These are phyloP conservation scores for Alitta virens DNA, from an alignment of 2,888 invertebrate genomes.

Conservation along the genomic window DNA sequence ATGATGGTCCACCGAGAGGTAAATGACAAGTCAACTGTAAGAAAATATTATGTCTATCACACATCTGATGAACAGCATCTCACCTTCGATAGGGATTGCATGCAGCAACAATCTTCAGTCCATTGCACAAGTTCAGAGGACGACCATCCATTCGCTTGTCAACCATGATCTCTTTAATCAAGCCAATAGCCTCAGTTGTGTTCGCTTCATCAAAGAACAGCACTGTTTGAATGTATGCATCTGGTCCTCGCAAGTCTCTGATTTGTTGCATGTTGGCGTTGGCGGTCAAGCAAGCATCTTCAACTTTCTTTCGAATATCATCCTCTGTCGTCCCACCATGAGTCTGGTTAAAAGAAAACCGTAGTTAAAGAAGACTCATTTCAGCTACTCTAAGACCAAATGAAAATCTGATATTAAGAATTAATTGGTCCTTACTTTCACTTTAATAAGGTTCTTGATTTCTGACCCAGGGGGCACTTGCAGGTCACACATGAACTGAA, in stretches of 20 bases:
- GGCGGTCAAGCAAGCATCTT: conserved; percentile 37
- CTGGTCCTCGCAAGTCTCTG: neutral
- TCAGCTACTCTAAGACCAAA: no score
- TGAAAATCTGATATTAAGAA: neutral
- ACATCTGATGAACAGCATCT: no score
- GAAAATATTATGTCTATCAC: no score
- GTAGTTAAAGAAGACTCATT: no score
- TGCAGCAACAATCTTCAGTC: conserved; percentile 50
- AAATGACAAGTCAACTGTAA: no score
- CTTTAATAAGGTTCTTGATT: conserved; percentile 32
- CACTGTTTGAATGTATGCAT: conserved; percentile 39
- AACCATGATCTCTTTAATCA: conserved; percentile 53
- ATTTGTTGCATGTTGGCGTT: conserved; percentile 29
- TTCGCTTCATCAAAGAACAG: conserved; percentile 54
- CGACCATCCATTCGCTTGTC: conserved; percentile 44
- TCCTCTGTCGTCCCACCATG: conserved; percentile 48
- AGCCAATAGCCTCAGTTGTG: conserved; percentile 50
- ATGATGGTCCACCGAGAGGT: no score
- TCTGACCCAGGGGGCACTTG: conserved; percentile 38
- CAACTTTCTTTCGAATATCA: conserved; percentile 43
- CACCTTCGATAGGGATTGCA: conserved; percentile 54
- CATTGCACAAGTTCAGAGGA: conserved; percentile 31
- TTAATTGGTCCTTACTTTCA: conserved; percentile 32
- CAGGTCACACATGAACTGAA: conserved; percentile 50
- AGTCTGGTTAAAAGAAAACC: conserved; percentile 31